Evolutionary conservation across 2,113 vertebrate species (phyloP).

Genomic region (Phyllopteryx taeniolatus): DNA sequence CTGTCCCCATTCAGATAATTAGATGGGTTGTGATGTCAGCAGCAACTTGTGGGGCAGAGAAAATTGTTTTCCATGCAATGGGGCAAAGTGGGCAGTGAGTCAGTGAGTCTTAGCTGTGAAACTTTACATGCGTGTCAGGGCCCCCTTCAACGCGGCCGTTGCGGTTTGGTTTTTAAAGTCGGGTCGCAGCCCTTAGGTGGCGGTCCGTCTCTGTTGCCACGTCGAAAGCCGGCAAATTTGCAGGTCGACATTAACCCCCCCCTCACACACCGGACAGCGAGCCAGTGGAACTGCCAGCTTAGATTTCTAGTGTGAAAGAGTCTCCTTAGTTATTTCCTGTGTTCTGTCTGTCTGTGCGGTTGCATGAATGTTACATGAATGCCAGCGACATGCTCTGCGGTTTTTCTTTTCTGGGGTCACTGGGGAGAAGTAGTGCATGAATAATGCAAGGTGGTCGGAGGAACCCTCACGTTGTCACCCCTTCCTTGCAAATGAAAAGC

Average conservation of each 20-base stretch:
- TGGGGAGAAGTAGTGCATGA: background rate
- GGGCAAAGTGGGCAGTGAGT: too few relatives aligned
- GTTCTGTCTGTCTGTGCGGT: background rate
- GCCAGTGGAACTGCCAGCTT: too few relatives aligned
- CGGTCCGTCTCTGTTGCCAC: background rate
- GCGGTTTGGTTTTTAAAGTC: too few relatives aligned
- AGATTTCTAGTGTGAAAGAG: background rate
- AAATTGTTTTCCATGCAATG: background rate
- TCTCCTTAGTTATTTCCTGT: background rate
- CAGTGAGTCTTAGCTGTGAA: too few relatives aligned
- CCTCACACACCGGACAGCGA: too few relatives aligned
- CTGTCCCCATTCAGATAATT: background rate
- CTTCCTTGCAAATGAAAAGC: background rate
- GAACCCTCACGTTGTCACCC: background rate
- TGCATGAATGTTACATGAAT: slow-evolving; percentile 4
- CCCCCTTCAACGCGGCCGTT: too few relatives aligned
- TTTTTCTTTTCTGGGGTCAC: background rate
- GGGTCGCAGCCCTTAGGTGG: background rate
- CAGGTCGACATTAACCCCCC: background rate
- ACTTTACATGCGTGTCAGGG: too few relatives aligned
- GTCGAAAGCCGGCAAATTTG: background rate
- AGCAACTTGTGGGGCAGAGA: background rate
- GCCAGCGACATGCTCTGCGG: background rate
- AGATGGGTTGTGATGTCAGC: background rate
- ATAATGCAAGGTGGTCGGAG: background rate